A percentile compares a stretch with the other conserved stretches of the same genome.
Evolutionary conservation across 2,797 vertebrate genomes (phyloP).

Genomic region (Bovichtus diacanthus): DNA sequence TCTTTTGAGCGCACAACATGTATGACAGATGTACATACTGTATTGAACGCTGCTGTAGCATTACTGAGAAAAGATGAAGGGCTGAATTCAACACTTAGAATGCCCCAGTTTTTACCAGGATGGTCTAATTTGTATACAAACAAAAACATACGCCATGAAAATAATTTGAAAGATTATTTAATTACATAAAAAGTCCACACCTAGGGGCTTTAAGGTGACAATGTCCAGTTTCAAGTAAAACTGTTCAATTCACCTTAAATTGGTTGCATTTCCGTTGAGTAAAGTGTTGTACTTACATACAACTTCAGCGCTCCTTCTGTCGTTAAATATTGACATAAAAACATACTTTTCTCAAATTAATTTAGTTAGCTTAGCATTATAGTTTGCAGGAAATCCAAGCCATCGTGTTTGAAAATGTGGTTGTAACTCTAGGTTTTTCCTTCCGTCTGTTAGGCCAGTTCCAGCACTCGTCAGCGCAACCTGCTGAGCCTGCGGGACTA

Average conservation of each 20-base stretch:
- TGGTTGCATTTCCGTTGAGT: not conserved
- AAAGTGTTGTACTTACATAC: not conserved
- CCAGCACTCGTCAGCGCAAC: constrained; percentile 90
- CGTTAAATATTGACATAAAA: not conserved
- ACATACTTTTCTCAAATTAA: not conserved
- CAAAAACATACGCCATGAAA: not conserved
- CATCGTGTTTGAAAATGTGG: not conserved
- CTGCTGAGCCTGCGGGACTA: constrained; percentile 93
- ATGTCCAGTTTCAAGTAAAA: not conserved
- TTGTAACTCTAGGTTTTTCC: not conserved
- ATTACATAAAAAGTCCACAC: not conserved
- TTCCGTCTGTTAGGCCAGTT: constrained; percentile 71
- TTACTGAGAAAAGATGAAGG: no score
- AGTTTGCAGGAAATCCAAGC: not conserved
- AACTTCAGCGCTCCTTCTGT: not conserved
- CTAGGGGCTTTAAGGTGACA: not conserved
- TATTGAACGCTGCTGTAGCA: no score
- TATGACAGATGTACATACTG: no score
- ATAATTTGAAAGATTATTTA: not conserved
- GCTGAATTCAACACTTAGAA: no score
- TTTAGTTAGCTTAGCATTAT: not conserved
- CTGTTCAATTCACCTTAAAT: not conserved
- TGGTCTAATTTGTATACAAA: no score
- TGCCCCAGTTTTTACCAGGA: no score
- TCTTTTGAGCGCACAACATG: no score